Evolutionary conservation across 1,140 invertebrate species (phyloP).

Genomic region (Apis mellifera): DNA sequence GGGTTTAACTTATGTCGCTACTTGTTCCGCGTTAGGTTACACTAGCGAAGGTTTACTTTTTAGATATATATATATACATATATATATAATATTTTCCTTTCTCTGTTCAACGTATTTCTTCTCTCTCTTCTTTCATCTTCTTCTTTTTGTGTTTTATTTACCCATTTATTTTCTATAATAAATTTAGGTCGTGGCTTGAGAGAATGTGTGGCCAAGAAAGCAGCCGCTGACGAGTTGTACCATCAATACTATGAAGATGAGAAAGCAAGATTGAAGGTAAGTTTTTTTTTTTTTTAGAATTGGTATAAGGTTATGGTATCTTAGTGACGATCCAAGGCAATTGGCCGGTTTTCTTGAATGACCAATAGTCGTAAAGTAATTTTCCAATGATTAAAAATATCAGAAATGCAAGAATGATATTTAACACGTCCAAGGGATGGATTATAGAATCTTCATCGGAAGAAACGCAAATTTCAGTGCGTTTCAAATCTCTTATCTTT

Average conservation of each 20-base stretch:
- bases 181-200: slow-evolving; percentile 50
- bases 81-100: background rate
- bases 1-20: slow-evolving; percentile 40
- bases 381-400: slow-evolving; percentile 88
- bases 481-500: slow-evolving; percentile 86
- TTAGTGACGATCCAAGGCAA: slow-evolving; percentile 91
- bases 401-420: slow-evolving; percentile 85
- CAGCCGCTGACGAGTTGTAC: slow-evolving; percentile 60
- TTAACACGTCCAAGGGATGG: slow-evolving; percentile 87
- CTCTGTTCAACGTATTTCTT: too few relatives aligned
- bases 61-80: background rate
- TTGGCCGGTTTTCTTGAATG: slow-evolving; percentile 88
- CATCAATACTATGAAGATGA: slow-evolving; percentile 28
- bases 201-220: slow-evolving; percentile 48
- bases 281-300: background rate
- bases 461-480: slow-evolving; percentile 85
- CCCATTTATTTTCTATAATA: slow-evolving; percentile 5
- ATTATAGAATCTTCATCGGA: slow-evolving; percentile 81
- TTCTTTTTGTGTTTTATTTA: background rate
- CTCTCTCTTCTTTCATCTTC: too few relatives aligned
- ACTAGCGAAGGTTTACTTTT: slow-evolving; percentile 24
- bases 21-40: slow-evolving; percentile 53
- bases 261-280: background rate
- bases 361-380: slow-evolving; percentile 90
- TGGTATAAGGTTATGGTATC: slow-evolving; percentile 82